phyloP scores from a whole-genome alignment of 1,140 invertebrate genomes.

The Gyrodactylus bullatarudis region DNA sequence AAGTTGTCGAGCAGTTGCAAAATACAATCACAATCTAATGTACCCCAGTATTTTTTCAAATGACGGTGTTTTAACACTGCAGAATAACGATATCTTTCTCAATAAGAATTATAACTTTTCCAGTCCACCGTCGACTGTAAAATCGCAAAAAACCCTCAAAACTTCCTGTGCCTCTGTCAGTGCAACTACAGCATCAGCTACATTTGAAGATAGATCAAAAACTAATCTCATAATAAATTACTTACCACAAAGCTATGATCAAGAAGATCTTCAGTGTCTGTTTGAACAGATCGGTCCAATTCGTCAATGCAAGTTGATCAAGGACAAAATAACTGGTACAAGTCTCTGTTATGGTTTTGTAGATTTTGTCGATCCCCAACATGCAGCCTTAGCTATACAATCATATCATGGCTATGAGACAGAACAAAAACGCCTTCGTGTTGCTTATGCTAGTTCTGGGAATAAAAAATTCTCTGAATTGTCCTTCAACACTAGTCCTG shows the following conservation, averaged over 20 bases:
- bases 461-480: not conserved
- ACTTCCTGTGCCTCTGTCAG: not conserved
- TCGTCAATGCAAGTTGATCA: slow-evolving; percentile 40
- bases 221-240: slow-evolving; percentile 76
- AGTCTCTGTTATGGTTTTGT: slow-evolving; percentile 80
- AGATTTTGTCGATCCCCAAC: slow-evolving; percentile 75
- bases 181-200: slow-evolving; percentile 7
- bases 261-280: slow-evolving; percentile 50
- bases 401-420: slow-evolving; percentile 73
- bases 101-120: not conserved
- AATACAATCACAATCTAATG: not conserved
- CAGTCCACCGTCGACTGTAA: not conserved
- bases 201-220: not conserved
- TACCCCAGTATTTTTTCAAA: not conserved
- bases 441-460: not conserved
- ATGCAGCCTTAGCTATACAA: slow-evolving; percentile 85
- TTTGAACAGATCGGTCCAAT: slow-evolving; percentile 39
- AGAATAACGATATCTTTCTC: not conserved
- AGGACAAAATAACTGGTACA: slow-evolving; percentile 34
- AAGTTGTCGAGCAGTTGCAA: not conserved
- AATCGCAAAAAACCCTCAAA: not conserved
- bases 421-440: slow-evolving; percentile 2
- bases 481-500: too few species aligned
- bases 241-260: slow-evolving; percentile 57
- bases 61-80: not conserved